Conservation (phyloP, 2,113 vertebrate genomes). For the Macroglossus sobrinus region DNA sequence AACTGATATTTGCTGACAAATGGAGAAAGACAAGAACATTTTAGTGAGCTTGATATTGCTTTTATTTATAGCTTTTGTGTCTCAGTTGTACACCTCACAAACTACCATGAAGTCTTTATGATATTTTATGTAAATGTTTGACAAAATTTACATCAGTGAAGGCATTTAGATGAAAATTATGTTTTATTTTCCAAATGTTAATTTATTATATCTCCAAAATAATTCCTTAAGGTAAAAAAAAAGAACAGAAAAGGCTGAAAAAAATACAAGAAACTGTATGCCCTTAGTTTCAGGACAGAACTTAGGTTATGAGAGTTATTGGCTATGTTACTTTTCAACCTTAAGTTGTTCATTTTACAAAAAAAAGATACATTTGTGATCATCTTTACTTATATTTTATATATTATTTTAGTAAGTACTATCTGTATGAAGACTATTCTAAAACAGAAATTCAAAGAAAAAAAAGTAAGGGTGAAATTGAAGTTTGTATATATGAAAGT, state of each 20-base stretch:
- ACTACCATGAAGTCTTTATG: not conserved
- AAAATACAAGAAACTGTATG: not conserved
- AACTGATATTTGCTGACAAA: slow-evolving; percentile 21
- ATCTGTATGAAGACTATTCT: not conserved
- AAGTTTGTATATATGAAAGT: slow-evolving; percentile 55
- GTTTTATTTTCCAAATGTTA: not conserved
- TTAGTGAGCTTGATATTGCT: slow-evolving; percentile 27
- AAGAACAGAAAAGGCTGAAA: not conserved
- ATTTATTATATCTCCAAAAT: slow-evolving; percentile 26
- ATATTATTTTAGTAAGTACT: slow-evolving; percentile 46
- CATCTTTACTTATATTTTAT: slow-evolving; percentile 27
- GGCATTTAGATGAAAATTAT: slow-evolving; percentile 20
- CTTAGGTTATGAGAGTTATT: slow-evolving; percentile 1
- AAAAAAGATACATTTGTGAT: slow-evolving; percentile 25
- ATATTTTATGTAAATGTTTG: slow-evolving; percentile 48
- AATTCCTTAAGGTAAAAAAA: not conserved
- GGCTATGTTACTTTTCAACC: not conserved
- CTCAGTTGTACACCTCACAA: not conserved
- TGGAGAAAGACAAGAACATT: slow-evolving; percentile 18
- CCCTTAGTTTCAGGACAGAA: slow-evolving; percentile 50
- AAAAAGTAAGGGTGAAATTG: not conserved
- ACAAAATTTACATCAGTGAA: slow-evolving; percentile 20
- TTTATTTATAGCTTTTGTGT: not conserved
- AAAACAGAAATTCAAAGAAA: slow-evolving; percentile 39
- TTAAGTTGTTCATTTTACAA: not conserved